A percentile compares a stretch with the other conserved stretches of the same genome.
Conservation (phyloP, 2,113 vertebrate genomes). For the Miniopterus natalensis region DNA sequence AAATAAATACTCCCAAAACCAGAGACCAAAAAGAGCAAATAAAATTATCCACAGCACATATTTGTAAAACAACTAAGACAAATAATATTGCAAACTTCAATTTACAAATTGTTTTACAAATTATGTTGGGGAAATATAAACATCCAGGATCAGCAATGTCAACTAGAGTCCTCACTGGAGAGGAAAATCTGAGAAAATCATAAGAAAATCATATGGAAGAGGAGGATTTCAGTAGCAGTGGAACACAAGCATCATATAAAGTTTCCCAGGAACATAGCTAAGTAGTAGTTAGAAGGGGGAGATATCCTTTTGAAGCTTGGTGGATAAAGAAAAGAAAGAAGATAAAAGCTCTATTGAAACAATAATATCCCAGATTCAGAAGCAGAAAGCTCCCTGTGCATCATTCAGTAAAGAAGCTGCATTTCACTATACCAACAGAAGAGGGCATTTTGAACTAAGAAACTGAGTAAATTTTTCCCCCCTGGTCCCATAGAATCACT, state of each 20-base stretch:
- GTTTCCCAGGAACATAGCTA: not conserved
- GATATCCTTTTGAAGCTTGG: not conserved
- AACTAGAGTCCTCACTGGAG: not conserved
- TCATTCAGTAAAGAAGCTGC: not conserved
- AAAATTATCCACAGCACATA: not conserved
- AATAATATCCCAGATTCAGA: not conserved
- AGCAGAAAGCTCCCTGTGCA: not conserved
- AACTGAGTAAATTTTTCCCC: constrained; percentile 11
- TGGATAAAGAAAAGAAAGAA: constrained; percentile 29
- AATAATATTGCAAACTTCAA: constrained; percentile 17
- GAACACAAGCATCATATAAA: not conserved
- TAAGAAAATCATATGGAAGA: not conserved
- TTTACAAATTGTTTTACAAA: not conserved
- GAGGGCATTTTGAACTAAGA: constrained; percentile 58
- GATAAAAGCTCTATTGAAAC: not conserved
- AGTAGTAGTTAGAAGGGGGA: not conserved
- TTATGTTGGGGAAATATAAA: not conserved
- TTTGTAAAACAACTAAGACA: not conserved
- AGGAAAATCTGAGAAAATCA: not conserved
- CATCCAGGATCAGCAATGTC: not conserved
- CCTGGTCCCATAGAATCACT: not conserved
- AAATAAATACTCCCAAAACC: not conserved
- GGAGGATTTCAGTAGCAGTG: not conserved
- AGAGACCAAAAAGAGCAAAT: constrained; percentile 2
- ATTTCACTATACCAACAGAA: constrained; percentile 55